Evolutionary conservation across 2,888 invertebrate species (phyloP), one percentile per base, ranked within the genome.

Genomic region (Cosmia trapezina): DNA sequence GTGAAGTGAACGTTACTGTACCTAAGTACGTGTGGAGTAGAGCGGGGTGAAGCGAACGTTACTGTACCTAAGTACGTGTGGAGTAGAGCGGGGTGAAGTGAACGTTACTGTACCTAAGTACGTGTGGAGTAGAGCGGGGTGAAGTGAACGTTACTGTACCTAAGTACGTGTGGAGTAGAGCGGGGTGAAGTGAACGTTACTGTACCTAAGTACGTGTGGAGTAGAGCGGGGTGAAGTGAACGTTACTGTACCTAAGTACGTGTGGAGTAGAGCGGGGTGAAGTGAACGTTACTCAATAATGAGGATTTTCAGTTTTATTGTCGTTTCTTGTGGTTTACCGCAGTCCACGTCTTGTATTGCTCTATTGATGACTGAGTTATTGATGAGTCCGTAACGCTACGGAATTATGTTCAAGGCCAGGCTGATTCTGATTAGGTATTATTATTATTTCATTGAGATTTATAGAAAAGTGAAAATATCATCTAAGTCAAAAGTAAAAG

Each of bases 191-290:
- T n/a, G n/a, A n/a, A n/a, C n/a, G n/a, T n/a, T n/a, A 61, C 51
- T 64, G 66, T 73, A 82, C 83, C 9, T 59, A 28, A 54, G 54
- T 28, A 76, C 65, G 61, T 78, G 81, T 41, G 28, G 28, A 70
- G 66, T 47, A 11, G 43, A n/a, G n/a, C n/a, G n/a, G n/a, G n/a
- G n/a, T n/a, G n/a, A n/a, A n/a, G n/a, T n/a, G n/a, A n/a, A n/a
- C n/a, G n/a, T n/a, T n/a, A 61, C 51, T 64, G 66, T 73, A 82
- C 83, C 9, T 59, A 28, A 54, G 54, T 28, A 76, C 65, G 61
- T 78, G 81, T 41, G 28, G 28, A 70, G 66, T 47, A 11, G 43
- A 62, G 43, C 11, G 60, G 69, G 78, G 69, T 5, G 11, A 14
- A 11, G 6, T 47, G 51, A 19, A 63, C 33, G 54, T 43, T 14